phyloP scores from a whole-genome alignment of 2,888 invertebrate species.

The Agrotis exclamationis region DNA sequence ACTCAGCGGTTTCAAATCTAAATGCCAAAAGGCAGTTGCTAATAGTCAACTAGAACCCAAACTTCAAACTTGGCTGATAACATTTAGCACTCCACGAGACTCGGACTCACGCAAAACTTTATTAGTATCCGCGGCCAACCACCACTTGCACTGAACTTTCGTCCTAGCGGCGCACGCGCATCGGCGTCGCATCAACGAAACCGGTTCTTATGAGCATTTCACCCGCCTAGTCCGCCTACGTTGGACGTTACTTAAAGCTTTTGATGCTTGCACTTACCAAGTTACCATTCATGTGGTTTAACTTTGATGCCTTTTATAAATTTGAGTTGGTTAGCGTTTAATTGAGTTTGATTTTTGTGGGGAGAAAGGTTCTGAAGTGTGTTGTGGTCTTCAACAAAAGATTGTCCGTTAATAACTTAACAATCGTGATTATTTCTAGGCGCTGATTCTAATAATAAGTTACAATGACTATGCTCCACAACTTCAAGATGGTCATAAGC shows the following conservation, averaged over 20 bases:
- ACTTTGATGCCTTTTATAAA: conserved; percentile 45
- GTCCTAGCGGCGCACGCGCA: conserved; percentile 65
- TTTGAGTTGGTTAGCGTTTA: conserved; percentile 37
- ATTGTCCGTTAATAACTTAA: conserved; percentile 11
- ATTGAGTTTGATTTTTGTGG: conserved; percentile 43
- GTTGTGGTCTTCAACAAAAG: conserved; percentile 4
- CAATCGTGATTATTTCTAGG: not conserved
- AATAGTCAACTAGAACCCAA: not conserved
- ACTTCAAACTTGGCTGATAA: conserved; percentile 7
- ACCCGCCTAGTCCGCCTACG: conserved; percentile 72
- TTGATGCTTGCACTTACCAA: conserved; percentile 48
- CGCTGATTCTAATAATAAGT: not conserved
- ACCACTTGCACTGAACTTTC: conserved; percentile 63
- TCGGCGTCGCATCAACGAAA: conserved; percentile 64
- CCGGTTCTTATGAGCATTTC: conserved; percentile 74
- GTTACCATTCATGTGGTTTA: conserved; percentile 45
- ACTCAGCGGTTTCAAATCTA: conserved; percentile 6
- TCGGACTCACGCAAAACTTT: conserved; percentile 23
- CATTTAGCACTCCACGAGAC: conserved; percentile 38
- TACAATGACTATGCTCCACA: not conserved
- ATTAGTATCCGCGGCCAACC: conserved; percentile 33
- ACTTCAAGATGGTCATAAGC: not conserved
- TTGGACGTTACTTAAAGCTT: conserved; percentile 64
- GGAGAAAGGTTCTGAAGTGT: conserved; percentile 24
- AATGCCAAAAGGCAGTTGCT: conserved; percentile 5